Evolutionary conservation across 2,888 invertebrate genomes (phyloP), one percentile per base, ranked within the genome.

Genomic region (Odontocolon sp.): DNA sequence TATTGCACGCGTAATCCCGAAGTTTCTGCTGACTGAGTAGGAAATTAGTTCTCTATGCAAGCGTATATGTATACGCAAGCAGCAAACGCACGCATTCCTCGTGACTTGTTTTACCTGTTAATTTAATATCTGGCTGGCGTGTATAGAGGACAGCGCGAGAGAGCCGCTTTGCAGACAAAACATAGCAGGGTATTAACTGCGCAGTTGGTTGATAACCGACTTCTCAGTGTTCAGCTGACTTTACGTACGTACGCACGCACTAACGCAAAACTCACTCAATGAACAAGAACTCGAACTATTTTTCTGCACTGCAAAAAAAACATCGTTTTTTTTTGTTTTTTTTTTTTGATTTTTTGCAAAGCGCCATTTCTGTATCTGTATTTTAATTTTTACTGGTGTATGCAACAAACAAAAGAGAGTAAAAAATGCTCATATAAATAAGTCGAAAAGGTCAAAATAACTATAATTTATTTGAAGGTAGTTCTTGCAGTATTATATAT

Each of bases 91-190:
- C 59, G 57, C 71, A 79, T 78, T 80, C 69, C 69, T 66, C 52
- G 74, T 47, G 71, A 80, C 74, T 80, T 67, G 79, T 79, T 80
- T 77, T 73, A 80, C 80, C 79, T 77, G 80, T 75, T 75, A 70
- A 79, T 77, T 80, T 71, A 70, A 77, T 77, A 72, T 80, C 59
- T 70, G 45, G 42, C 42, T 26, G 31, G 16, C 59, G 40, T 26
- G 8, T 36, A 59, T 45, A 42, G 33, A 63, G 16, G 61, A 45
- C 14, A 57, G 36, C 70, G 70, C 56, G 52, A 63, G 31, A 56
- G 38, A 47, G 26, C 18, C 26, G 36, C 14, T 11, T 54, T 52
- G 54, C 75, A 79, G 80, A 80, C 79, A 77, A 79, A 80, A 80
- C 79, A 79, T 67, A 28, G 36, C 38, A 21, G 68, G 23, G 36